These are phyloP conservation scores for Corythucha ciliata DNA, from an alignment of 2,888 invertebrate species.

Conservation along the genomic window DNA sequence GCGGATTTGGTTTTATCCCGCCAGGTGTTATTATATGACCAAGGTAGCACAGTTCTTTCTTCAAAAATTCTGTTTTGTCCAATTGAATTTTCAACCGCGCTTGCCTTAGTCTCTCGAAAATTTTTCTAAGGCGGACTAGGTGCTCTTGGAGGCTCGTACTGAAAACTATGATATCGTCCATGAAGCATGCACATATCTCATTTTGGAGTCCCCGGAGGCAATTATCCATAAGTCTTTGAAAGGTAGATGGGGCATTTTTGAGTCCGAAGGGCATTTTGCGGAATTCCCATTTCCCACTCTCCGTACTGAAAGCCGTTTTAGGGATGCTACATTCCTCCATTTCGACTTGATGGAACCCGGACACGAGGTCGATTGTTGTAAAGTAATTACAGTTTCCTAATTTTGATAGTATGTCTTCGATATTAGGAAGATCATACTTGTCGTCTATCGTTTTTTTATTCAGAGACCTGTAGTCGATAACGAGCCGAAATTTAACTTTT, in stretches of 20 bases:
- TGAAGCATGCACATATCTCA: not conserved
- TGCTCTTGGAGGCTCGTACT: constrained; percentile 1
- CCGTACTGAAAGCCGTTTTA: not conserved
- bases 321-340: not conserved
- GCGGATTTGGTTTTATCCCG: not conserved
- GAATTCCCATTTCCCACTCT: not conserved
- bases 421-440: not conserved
- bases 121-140: not conserved
- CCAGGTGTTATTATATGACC: constrained; percentile 27
- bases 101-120: not conserved
- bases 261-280: not conserved
- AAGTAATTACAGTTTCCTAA: not conserved
- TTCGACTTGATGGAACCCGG: not conserved
- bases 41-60: not conserved
- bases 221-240: not conserved
- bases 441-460: not conserved
- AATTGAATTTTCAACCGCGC: not conserved
- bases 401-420: not conserved
- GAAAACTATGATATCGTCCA: not conserved
- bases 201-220: not conserved
- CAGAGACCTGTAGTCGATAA: not conserved
- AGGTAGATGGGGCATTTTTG: not conserved
- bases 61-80: not conserved
- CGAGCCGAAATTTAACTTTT: not conserved
- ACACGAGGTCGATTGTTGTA: not conserved